Base-by-base conservation (phyloP, 2,888 invertebrate species). In the Harpalus rufipes region DNA sequence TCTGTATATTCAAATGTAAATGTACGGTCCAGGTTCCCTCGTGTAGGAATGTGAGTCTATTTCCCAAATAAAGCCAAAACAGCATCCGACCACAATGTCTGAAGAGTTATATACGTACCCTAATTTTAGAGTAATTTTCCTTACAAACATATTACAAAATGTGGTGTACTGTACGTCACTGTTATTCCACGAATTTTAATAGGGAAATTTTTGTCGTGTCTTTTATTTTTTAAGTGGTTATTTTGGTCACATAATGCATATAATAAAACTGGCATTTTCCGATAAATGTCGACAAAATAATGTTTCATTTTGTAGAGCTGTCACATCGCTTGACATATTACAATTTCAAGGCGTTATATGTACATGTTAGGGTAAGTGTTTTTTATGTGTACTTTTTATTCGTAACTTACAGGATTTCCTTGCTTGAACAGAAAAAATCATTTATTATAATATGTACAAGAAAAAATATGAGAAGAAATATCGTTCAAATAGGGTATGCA, bases 301-400 rank as follows among this genome's bases (percentile, higher is more conserved):
- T 39, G 39, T 68, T 39, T 68, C 39, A 68, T 68, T 32, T n/a
- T 68, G 68, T 68, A 14, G 7, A 39, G 68, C 14, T 68, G 68
- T 68, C 68, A 68, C 25, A 32, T 39, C 14, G n/a, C 14, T 68
- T 68, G 68, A 68, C 68, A 68, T 68, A 39, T 68, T 68, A 68
- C 68, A 68, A 39, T 25, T 68, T n/a, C 39, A 68, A 68, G 39
- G 25, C n/a, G 14, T 14, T n/a, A 14, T 8, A 21, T 21, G 21
- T 21, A 39, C 12, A 65, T 7, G 65, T 4, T 32, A 12, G 32
- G 32, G 14, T 25, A 63, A 63, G 21, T 25, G 63, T n/a, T n/a
- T 63, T 63, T 63, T 63, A 25, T 12, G 63, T 7, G 14, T 32
- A 32, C 12, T 68, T 39, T 68, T 7, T 68, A 4, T 14, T 41